These are phyloP conservation scores for Pangasius krempfi DNA, from an alignment of 2,797 vertebrate genomes.

Conservation along the genomic window DNA sequence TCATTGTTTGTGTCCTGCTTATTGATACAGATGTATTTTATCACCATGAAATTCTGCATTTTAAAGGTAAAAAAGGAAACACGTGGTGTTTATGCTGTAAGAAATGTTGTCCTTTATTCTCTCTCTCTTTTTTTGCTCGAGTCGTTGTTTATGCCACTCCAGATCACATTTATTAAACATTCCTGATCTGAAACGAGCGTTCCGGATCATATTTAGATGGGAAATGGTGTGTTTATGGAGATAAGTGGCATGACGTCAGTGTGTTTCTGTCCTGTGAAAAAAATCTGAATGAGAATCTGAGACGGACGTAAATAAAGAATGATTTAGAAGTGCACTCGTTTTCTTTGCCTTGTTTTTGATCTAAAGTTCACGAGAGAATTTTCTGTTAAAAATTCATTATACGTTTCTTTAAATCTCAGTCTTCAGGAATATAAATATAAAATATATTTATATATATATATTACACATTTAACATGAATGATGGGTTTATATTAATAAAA, in stretches of 20 bases:
- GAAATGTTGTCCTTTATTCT: conserved; percentile 11
- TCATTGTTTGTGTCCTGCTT: neutral
- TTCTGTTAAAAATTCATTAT: neutral
- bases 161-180: neutral
- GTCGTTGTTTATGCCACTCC: neutral
- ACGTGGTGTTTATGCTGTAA: neutral
- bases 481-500: neutral
- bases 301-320: conserved; percentile 11
- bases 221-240: conserved; percentile 16
- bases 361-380: neutral
- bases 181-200: neutral
- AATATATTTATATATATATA: too few species aligned
- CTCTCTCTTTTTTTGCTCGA: neutral
- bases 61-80: neutral
- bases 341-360: neutral
- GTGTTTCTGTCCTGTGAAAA: conserved; percentile 20
- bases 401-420: neutral
- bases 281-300: conserved; percentile 5
- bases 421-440: too few species aligned
- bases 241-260: neutral
- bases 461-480: neutral
- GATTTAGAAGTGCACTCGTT: neutral
- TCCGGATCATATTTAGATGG: neutral
- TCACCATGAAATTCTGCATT: neutral
- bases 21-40: neutral